Evolutionary conservation across 2,797 vertebrate species (phyloP), one percentile per base, ranked within the genome.

Genomic region (Manis javanica): DNA sequence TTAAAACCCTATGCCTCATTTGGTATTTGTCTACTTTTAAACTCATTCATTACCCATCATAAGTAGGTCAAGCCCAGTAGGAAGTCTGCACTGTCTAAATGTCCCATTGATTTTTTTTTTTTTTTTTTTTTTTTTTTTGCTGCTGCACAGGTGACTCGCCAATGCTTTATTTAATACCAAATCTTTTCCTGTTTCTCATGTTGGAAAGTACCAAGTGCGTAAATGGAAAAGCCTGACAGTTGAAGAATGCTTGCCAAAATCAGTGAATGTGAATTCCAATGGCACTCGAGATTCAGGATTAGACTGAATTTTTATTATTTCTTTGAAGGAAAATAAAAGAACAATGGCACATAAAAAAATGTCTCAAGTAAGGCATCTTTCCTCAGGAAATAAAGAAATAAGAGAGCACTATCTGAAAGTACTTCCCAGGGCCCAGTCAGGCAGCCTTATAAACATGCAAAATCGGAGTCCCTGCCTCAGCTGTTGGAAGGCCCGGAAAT

Each of bases 251-350:
- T 88, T 96, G 90, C 55, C 90, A 87, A 88, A 87, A 78, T 61
- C 49, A 92, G 49, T 77, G 34, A 87, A 68, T 4, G 0, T 86
- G 59, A 74, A 82, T 93, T 92, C 81, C 29, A 66, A 14, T 26
- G 72, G 69, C 51, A 78, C 34, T 95, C 37, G 24, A 57, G 63
- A 29, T 63, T 71, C 66, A 95, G 95, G 95, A 95, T 51, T 49
- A 91, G 83, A 88, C n/a, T 87, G 26, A 72, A 59, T 88, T 77
- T 92, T 81, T 59, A 91, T 95, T 77, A 69, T 94, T 82, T 89
- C 87, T 88, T 63, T 91, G 72, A 94, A 82, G 34, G 87, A 85
- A 87, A 93, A 88, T 61, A 64, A 88, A 91, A 81, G 29, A 87
- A 88, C 74, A 81, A 61, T 49, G 81, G 46, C 71, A 87, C 95